Percentiles rank a stretch among this genome's conserved stretches.
Conservation (phyloP, 2,888 invertebrate species). For the Drosophila meridiana region DNA sequence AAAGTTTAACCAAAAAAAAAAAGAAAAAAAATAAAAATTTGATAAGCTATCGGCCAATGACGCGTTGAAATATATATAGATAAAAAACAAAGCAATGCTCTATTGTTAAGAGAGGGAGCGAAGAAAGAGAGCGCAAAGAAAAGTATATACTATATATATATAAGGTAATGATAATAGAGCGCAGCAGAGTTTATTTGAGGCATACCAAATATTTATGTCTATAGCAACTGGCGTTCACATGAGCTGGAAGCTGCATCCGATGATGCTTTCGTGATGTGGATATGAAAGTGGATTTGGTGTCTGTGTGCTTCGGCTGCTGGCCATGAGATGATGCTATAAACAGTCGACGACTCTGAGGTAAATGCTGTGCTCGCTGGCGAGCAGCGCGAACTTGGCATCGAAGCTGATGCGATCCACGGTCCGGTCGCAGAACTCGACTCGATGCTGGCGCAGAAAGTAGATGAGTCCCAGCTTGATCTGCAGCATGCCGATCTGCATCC, state of each 20-base stretch:
- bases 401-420: constrained; percentile 79
- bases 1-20: constrained; percentile 24
- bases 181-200: constrained; percentile 59
- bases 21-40: constrained; percentile 1
- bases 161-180: constrained; percentile 9
- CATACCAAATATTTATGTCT: constrained; percentile 45
- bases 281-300: background rate
- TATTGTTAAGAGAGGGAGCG: background rate
- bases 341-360: constrained; percentile 78
- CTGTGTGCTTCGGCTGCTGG: background rate
- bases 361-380: constrained; percentile 77
- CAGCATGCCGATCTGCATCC: constrained; percentile 79
- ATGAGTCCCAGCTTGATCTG: constrained; percentile 83
- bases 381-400: constrained; percentile 77
- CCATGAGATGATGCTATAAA: constrained; percentile 47
- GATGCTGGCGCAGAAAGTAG: constrained; percentile 82
- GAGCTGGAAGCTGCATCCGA: background rate
- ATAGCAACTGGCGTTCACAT: constrained; percentile 28
- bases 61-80: constrained; percentile 7
- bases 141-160: background rate
- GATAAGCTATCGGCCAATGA: constrained; percentile 53
- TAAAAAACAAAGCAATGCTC: constrained; percentile 1
- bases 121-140: constrained; percentile 12
- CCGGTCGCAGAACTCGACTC: constrained; percentile 76
- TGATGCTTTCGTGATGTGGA: constrained; percentile 9